Evolutionary conservation across 2,888 invertebrate genomes (phyloP), one percentile per base, ranked within the genome.

Genomic region (Aspidiotus destructor): DNA sequence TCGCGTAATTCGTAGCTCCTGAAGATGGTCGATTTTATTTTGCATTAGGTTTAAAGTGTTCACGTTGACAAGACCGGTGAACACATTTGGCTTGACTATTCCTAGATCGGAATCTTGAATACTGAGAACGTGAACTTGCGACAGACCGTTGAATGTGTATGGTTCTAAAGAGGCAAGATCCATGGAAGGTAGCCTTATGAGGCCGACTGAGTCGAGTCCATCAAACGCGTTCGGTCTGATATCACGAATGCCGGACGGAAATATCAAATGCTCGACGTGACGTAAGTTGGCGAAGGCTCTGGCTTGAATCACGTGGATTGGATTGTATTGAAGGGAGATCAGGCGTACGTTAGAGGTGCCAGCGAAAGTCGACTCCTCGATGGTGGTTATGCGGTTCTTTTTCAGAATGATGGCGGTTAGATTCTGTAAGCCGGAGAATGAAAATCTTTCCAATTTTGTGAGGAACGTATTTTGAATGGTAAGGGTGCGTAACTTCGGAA

Each of bases 381-480:
- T 85, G 73, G 85, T 83, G 54, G 82, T 81, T 63, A 88, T 87
- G 74, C 84, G 84, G 76, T 88, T 88, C 77, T 87, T 84, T 15
- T 84, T 83, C 72, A 85, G 81, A 72, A 86, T 81, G 74, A 86
- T 85, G 67, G 83, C 84, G 72, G 86, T 85, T 53, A 94, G 84
- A 75, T 89, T 90, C 74, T 89, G 89, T 15, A 92, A 80, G 1
- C 88, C 87, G 55, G 90, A 87, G 76, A 96, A 91, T 13, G 92
- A 87, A 75, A 88, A 89, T 68, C 88, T 86, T 53, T 90, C 86
- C 68, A 94, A 86, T 42, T 85, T 86, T 62, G 85, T 82, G 65
- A 95, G 80, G 2, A 89, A 89, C 11, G 94, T 93, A 74, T 92
- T 86, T 75, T 92, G 91, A 73, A 95, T 89, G 73, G 89, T 88